phyloP scores from a whole-genome alignment of 2,113 vertebrate genomes.

The Ceyx margarethae region DNA sequence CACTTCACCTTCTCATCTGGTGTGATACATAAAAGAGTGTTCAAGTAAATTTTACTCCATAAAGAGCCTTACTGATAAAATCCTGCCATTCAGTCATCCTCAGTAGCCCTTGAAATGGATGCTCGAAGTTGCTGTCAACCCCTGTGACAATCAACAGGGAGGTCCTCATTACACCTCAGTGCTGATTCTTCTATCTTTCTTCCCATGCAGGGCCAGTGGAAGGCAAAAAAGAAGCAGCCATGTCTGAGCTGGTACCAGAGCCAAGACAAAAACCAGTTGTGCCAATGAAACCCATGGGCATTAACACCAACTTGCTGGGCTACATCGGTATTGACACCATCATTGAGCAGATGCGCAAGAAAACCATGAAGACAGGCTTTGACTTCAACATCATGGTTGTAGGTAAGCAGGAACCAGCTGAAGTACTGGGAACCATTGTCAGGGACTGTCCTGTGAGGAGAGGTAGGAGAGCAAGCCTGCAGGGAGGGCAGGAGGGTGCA shows the following conservation, averaged over 20 bases:
- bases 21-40: neutral
- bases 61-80: neutral
- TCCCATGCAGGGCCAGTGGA: slow-evolving; percentile 75
- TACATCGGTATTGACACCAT: slow-evolving; percentile 97
- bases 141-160: neutral
- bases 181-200: neutral
- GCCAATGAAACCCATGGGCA: slow-evolving; percentile 90
- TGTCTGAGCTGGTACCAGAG: slow-evolving; percentile 95
- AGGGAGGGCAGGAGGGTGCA: neutral
- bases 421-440: neutral
- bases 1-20: neutral
- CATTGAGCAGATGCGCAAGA: slow-evolving; percentile 98
- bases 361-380: slow-evolving; percentile 98
- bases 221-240: slow-evolving; percentile 76
- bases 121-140: neutral
- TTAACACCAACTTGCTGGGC: slow-evolving; percentile 85
- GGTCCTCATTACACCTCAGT: neutral
- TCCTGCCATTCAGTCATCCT: neutral
- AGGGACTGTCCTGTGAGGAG: neutral
- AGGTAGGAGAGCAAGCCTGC: fast-evolving
- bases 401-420: slow-evolving; percentile 73
- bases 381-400: slow-evolving; percentile 99
- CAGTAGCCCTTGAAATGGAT: neutral
- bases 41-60: neutral
- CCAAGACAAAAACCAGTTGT: slow-evolving; percentile 89